phyloP scores from a whole-genome alignment of 1,140 invertebrate species.

The Monochamus saltuarius region DNA sequence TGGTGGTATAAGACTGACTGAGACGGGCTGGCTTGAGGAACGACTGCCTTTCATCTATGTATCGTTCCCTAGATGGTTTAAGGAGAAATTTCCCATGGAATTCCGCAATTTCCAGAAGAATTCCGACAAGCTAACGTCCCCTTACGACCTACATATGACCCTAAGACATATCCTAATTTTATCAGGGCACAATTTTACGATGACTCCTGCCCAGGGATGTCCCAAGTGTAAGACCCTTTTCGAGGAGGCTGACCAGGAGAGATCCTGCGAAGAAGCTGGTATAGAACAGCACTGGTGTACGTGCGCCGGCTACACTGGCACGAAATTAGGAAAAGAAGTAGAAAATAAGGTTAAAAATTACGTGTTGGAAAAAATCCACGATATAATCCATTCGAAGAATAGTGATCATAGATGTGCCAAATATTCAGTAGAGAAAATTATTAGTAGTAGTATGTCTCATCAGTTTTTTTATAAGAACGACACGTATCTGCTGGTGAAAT shows the following conservation, averaged over 20 bases:
- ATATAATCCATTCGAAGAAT: slow-evolving; percentile 47
- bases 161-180: slow-evolving; percentile 52
- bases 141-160: slow-evolving; percentile 74
- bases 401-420: slow-evolving; percentile 53
- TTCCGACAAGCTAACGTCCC: slow-evolving; percentile 64
- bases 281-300: slow-evolving; percentile 78
- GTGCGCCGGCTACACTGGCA: slow-evolving; percentile 59
- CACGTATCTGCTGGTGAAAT: slow-evolving; percentile 29
- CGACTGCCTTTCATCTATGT: slow-evolving; percentile 76
- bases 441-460: slow-evolving; percentile 25
- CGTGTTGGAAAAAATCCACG: slow-evolving; percentile 49
- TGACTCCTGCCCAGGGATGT: slow-evolving; percentile 56
- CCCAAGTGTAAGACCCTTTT: slow-evolving; percentile 69
- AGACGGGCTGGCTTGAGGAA: slow-evolving; percentile 80
- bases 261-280: slow-evolving; percentile 72
- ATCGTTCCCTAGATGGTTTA: slow-evolving; percentile 68
- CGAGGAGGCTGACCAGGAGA: slow-evolving; percentile 58
- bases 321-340: slow-evolving; percentile 48
- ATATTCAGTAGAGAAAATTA: slow-evolving; percentile 27
- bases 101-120: slow-evolving; percentile 65
- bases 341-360: slow-evolving; percentile 53
- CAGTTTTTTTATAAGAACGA: slow-evolving; percentile 29
- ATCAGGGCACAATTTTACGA: slow-evolving; percentile 50
- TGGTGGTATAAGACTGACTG: slow-evolving; percentile 68
- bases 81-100: slow-evolving; percentile 57